These are phyloP conservation scores for Uromys caudimaculatus DNA, from an alignment of 2,797 vertebrate genomes.

Conservation along the genomic window DNA sequence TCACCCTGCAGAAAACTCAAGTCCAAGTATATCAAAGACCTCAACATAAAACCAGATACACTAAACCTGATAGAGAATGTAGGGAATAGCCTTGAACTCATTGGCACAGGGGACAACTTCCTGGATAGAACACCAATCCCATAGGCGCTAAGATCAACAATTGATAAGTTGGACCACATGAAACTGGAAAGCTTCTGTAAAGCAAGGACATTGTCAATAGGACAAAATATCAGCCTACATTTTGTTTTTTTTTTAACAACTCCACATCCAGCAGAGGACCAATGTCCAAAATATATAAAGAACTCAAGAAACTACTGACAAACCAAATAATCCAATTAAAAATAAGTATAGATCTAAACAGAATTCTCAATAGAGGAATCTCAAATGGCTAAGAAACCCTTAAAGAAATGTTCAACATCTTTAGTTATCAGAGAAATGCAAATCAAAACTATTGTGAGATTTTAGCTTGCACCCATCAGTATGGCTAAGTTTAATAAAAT, in stretches of 20 bases:
- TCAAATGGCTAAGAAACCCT: neutral
- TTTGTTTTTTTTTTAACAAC: neutral
- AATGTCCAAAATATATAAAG: neutral
- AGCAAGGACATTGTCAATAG: neutral
- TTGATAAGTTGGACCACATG: neutral
- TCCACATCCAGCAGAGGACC: neutral
- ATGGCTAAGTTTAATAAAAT: neutral
- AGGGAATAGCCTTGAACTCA: neutral
- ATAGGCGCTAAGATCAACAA: neutral
- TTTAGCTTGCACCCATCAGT: neutral
- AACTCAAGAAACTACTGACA: neutral
- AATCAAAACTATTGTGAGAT: neutral
- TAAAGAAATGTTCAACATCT: neutral
- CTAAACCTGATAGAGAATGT: neutral
- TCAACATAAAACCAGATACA: neutral
- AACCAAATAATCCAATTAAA: neutral
- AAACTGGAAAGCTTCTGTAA: neutral
- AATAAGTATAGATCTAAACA: neutral
- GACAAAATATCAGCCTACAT: neutral
- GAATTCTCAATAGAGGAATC: neutral
- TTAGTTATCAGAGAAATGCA: neutral
- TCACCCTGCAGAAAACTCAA: neutral
- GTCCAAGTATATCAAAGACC: neutral
- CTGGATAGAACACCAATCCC: neutral
- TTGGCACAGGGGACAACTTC: neutral